These are phyloP conservation scores for Eurystomus gularis DNA, from an alignment of 2,113 vertebrate genomes.

Conservation along the genomic window DNA sequence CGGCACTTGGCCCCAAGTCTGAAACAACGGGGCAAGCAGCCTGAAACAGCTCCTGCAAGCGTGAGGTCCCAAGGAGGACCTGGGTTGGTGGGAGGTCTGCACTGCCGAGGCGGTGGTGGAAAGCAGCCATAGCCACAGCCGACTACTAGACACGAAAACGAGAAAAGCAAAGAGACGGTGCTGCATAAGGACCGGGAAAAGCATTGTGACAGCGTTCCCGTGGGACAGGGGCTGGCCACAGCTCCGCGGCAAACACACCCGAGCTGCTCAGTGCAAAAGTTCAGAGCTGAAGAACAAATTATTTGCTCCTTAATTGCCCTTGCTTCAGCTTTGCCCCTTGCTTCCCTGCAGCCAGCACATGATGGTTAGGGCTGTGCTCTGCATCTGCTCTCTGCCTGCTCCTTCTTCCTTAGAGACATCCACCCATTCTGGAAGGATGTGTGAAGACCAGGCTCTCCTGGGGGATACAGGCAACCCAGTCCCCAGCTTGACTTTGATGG, in stretches of 20 bases:
- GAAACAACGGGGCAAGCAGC: fast-evolving
- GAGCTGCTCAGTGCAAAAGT: constrained; percentile 32
- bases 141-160: fast-evolving
- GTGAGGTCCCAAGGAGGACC: not conserved
- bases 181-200: constrained; percentile 24
- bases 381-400: not conserved
- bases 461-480: not conserved
- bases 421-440: not conserved
- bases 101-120: not conserved
- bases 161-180: not conserved
- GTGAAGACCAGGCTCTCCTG: not conserved
- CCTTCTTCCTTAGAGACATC: not conserved
- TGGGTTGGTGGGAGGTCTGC: not conserved
- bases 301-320: constrained; percentile 39
- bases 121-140: not conserved
- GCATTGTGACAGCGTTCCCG: constrained; percentile 17
- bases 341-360: not conserved
- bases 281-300: constrained; percentile 24
- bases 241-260: constrained; percentile 19
- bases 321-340: constrained; percentile 3
- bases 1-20: not conserved
- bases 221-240: not conserved
- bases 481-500: not conserved
- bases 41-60: not conserved
- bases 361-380: fast-evolving